Base-by-base conservation (phyloP, 2,888 invertebrate species). In the Lochmaea capreae region DNA sequence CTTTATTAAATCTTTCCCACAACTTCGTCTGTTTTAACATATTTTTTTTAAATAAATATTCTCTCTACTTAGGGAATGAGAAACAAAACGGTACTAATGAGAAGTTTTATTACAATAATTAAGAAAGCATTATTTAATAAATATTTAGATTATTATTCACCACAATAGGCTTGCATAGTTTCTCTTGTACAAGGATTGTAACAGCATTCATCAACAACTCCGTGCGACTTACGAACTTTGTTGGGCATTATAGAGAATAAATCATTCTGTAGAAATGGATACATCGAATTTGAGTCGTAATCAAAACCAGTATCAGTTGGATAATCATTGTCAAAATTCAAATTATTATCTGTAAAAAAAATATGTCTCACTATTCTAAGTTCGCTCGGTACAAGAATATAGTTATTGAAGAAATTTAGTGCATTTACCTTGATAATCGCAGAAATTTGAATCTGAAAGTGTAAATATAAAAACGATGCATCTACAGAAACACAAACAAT, bases 171-270 rank as follows among this genome's bases (percentile, higher is more conserved):
- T 14, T 11, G 18, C 61, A 61, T 22, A n/a, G 26, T 33, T 14
- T 61, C 61, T 26, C 14, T 5, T 26, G 61, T 61, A 61, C 61
- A 61, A 5, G 61, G 33, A 33, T 61, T 61, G 33, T 61, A 9
- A 14, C 61, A 61, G 12, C 61, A 61, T 61, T 61, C 61, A 3
- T 61, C n/a, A 26, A 33, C 33, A n/a, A 33, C n/a, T 33, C 61
- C 61, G 33, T 4, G 11, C 9, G 39, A 61, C 26, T 61, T 61
- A 4, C 33, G 39, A 22, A 61, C 33, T 33, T 61, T 61, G 33
- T 33, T 61, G 39, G n/a, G 61, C n/a, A 61, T n/a, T 14, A 61
- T 6, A 33, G 61, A 61, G 9, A 14, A 3, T 33, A 33, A 57
- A 57, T 18, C 8, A 14, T 57, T 57, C 11, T 57, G 16, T 18